These are phyloP conservation scores for Balanococcus diminutus DNA, from an alignment of 2,888 invertebrate species.

Conservation along the genomic window DNA sequence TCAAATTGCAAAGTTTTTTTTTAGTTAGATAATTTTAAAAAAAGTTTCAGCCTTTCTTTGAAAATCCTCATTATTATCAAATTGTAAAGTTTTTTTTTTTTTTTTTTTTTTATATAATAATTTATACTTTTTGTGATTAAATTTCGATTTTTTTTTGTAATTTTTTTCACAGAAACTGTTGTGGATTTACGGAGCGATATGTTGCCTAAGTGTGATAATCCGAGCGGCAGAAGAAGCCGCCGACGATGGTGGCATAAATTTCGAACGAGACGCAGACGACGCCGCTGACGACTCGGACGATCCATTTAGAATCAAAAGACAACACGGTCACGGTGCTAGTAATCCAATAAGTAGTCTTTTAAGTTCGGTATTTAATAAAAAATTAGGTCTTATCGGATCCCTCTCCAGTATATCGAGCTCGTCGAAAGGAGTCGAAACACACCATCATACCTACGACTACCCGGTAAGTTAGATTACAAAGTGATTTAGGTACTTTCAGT, in stretches of 20 bases:
- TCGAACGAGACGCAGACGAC: constrained; percentile 6
- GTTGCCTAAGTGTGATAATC: not conserved
- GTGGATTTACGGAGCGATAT: constrained; percentile 18
- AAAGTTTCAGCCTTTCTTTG: too few species aligned
- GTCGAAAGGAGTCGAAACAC: constrained; percentile 53
- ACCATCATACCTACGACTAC: constrained; percentile 50
- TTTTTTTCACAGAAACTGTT: not conserved
- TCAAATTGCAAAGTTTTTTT: too few species aligned
- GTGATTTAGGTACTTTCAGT: too few species aligned
- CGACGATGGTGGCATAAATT: not conserved
- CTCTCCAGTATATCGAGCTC: constrained; percentile 55
- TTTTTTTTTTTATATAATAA: too few species aligned
- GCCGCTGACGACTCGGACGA: constrained; percentile 4
- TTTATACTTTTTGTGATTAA: too few species aligned
- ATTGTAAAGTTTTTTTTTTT: too few species aligned
- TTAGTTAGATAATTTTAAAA: too few species aligned
- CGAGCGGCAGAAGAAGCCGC: not conserved
- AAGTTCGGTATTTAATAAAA: constrained; percentile 56
- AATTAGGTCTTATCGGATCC: constrained; percentile 56
- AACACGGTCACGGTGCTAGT: not conserved
- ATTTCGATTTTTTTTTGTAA: not conserved
- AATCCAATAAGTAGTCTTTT: constrained; percentile 52
- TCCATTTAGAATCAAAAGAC: constrained; percentile 46
- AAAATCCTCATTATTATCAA: too few species aligned
- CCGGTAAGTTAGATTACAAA: constrained; percentile 24